Percentiles rank a stretch among this genome's conserved stretches.
Conservation (phyloP, 1,140 invertebrate species). For the Ladona fulva region DNA sequence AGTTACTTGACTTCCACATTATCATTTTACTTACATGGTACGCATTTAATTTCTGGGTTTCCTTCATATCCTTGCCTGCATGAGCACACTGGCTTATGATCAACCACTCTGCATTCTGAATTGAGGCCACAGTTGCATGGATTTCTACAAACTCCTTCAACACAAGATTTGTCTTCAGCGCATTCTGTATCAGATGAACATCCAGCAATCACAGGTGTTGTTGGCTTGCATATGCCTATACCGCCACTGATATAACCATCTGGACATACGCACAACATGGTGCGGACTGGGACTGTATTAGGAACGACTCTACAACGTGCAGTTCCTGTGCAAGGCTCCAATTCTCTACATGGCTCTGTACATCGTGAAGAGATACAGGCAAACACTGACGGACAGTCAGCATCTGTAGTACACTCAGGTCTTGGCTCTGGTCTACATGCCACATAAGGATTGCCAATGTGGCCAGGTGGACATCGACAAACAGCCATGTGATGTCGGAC, state of each 20-base stretch:
- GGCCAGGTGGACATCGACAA: slow-evolving; percentile 63
- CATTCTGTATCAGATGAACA: slow-evolving; percentile 71
- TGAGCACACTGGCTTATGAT: slow-evolving; percentile 76
- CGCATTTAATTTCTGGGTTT: slow-evolving; percentile 66
- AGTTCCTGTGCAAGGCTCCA: slow-evolving; percentile 70
- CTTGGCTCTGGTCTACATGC: slow-evolving; percentile 59
- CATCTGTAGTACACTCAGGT: slow-evolving; percentile 69
- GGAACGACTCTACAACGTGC: slow-evolving; percentile 66
- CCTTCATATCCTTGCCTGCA: slow-evolving; percentile 71
- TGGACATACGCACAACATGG: slow-evolving; percentile 81
- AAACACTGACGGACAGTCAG: slow-evolving; percentile 65
- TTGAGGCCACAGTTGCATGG: slow-evolving; percentile 74
- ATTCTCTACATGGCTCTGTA: slow-evolving; percentile 65
- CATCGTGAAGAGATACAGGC: slow-evolving; percentile 77
- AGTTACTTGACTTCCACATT: too few species aligned
- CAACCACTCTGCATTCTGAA: slow-evolving; percentile 65
- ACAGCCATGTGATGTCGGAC: slow-evolving; percentile 71
- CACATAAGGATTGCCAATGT: slow-evolving; percentile 70
- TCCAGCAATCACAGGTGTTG: slow-evolving; percentile 50
- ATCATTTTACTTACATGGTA: slow-evolving; percentile 38
- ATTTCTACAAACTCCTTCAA: slow-evolving; percentile 67
- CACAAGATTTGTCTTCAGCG: slow-evolving; percentile 60
- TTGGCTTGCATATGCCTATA: slow-evolving; percentile 65
- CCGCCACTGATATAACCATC: slow-evolving; percentile 77
- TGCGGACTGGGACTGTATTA: slow-evolving; percentile 68